These are phyloP conservation scores for Ericerus pela DNA, from an alignment of 1,140 invertebrate species.

Conservation along the genomic window DNA sequence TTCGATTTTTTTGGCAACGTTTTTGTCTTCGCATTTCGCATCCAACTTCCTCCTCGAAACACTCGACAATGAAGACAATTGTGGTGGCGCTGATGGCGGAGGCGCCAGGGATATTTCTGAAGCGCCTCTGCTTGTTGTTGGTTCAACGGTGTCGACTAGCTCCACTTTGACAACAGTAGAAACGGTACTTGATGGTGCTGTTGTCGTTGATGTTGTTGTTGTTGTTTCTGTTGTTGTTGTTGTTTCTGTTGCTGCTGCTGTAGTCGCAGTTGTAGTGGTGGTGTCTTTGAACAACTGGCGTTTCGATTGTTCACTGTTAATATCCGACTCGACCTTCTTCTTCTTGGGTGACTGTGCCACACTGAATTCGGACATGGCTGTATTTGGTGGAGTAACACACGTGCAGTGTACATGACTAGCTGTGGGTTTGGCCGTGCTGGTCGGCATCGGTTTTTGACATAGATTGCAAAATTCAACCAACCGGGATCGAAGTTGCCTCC, in stretches of 20 bases:
- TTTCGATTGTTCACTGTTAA: conserved; percentile 9
- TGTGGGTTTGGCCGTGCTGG: not conserved
- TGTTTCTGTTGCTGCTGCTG: too few relatives aligned
- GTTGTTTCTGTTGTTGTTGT: too few relatives aligned
- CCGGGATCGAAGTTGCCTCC: conserved; percentile 18
- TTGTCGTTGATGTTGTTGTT: too few relatives aligned
- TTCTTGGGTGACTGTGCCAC: conserved; percentile 13
- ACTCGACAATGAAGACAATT: not conserved
- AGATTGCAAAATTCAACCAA: conserved; percentile 12
- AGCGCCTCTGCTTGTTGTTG: not conserved
- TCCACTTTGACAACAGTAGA: not conserved
- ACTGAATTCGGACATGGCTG: not conserved
- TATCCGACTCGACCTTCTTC: not conserved
- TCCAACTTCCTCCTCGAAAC: conserved; percentile 9
- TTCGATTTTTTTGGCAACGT: not conserved
- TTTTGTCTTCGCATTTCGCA: not conserved
- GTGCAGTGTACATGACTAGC: conserved; percentile 14
- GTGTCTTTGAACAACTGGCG: conserved; percentile 18
- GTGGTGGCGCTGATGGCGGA: not conserved
- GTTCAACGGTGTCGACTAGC: not conserved
- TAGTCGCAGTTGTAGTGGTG: too few relatives aligned
- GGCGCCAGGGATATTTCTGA: not conserved
- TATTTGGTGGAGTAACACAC: conserved; percentile 17
- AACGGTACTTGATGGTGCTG: not conserved
- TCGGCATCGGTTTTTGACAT: conserved; percentile 16